Evolutionary conservation across 64 coral and sea anemone species (phyloP).

Genomic region (Anthopleura sola): DNA sequence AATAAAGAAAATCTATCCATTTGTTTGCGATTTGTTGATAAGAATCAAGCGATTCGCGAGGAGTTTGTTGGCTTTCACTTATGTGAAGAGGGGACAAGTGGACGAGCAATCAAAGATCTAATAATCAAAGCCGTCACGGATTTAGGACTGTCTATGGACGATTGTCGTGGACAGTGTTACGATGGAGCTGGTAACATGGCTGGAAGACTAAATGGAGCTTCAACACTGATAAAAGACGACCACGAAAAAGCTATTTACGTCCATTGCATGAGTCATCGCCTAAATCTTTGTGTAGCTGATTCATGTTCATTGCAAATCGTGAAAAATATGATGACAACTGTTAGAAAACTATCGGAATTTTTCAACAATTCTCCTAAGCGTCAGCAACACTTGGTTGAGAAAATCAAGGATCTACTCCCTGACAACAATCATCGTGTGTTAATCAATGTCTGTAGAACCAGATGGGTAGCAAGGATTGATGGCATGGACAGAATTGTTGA

Average conservation of each 20-base stretch:
- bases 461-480: too few species aligned
- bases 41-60: too few species aligned
- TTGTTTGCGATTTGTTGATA: too few species aligned
- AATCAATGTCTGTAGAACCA: too few species aligned
- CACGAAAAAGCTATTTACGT: constrained; percentile 48
- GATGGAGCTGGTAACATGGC: neutral
- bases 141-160: too few species aligned
- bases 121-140: too few species aligned
- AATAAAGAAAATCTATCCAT: constrained; percentile 50
- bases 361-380: constrained; percentile 57
- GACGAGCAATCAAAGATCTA: neutral
- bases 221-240: neutral
- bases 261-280: constrained; percentile 44
- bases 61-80: too few species aligned
- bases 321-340: constrained; percentile 47
- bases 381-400: constrained; percentile 22
- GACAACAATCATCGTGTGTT: too few species aligned
- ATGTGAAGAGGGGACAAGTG: constrained; percentile 13
- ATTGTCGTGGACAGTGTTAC: neutral
- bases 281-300: constrained; percentile 51
- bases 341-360: constrained; percentile 47
- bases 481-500: too few species aligned
- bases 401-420: constrained; percentile 29
- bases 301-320: constrained; percentile 38
- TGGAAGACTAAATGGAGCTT: constrained; percentile 9